phyloP scores from a whole-genome alignment of 2,888 invertebrate species.

The Kuschelorhynchus macadamiae region DNA sequence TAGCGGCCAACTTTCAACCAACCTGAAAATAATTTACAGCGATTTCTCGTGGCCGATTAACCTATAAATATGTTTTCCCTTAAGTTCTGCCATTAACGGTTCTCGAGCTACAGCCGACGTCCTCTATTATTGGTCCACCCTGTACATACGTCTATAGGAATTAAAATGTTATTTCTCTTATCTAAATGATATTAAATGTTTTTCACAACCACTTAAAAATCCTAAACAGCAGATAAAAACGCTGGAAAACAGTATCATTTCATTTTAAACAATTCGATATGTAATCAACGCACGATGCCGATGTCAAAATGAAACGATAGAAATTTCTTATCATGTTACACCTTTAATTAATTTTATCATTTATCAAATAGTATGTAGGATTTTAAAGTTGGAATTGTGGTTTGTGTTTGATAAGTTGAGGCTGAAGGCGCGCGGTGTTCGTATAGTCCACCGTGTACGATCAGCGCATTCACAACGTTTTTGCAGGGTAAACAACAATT shows the following conservation, averaged over 20 bases:
- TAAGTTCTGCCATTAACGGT: no score
- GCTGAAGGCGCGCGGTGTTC: background rate
- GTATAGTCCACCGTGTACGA: constrained; percentile 34
- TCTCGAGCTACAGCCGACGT: no score
- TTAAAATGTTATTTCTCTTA: constrained; percentile 16
- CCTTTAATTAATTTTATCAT: constrained; percentile 46
- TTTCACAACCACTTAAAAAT: constrained; percentile 13
- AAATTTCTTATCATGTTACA: constrained; percentile 43
- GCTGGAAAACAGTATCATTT: constrained; percentile 15
- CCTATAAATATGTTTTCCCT: no score
- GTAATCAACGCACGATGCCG: constrained; percentile 20
- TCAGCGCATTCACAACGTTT: constrained; percentile 31
- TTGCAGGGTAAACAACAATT: constrained; percentile 46
- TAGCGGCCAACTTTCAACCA: no score
- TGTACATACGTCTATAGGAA: no score
- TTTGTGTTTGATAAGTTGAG: constrained; percentile 20
- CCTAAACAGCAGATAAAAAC: constrained; percentile 14
- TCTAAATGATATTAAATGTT: constrained; percentile 28
- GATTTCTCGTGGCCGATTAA: no score
- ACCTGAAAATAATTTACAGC: no score
- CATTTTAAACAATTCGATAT: constrained; percentile 17
- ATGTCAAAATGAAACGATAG: constrained; percentile 31
- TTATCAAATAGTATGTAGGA: constrained; percentile 38
- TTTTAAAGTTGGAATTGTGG: constrained; percentile 26
- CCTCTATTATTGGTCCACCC: no score